Conservation (phyloP, 2,888 invertebrate genomes). For the Himalopsyche japonica region DNA sequence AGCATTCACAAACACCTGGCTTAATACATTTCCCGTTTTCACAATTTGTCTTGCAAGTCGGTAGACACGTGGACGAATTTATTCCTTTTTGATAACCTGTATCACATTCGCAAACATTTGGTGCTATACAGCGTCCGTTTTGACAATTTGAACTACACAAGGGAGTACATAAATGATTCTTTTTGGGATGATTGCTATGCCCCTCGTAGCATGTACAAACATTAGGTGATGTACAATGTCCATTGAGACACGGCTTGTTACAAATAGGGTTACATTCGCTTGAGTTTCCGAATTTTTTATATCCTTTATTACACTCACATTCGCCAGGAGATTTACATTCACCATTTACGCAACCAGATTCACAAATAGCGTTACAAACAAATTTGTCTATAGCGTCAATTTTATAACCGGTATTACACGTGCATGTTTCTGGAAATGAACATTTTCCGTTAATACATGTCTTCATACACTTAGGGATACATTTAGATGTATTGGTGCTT, state of each 20-base stretch:
- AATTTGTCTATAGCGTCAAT: neutral
- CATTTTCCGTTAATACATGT: constrained; percentile 28
- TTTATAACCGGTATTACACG: constrained; percentile 2
- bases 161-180: constrained; percentile 44
- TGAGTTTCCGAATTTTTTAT: neutral
- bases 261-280: constrained; percentile 41
- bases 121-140: constrained; percentile 46
- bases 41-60: constrained; percentile 46
- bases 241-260: constrained; percentile 44
- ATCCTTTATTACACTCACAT: constrained; percentile 43
- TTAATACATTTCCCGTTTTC: constrained; percentile 45
- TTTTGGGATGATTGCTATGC: constrained; percentile 13
- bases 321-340: constrained; percentile 41
- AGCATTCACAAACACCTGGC: constrained; percentile 45
- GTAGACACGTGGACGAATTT: constrained; percentile 43
- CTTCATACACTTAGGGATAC: constrained; percentile 29
- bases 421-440: neutral
- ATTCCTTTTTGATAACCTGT: neutral
- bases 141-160: constrained; percentile 44
- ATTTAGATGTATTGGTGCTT: neutral
- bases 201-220: constrained; percentile 45
- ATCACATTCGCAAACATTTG: constrained; percentile 44
- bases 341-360: constrained; percentile 41
- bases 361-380: constrained; percentile 31
- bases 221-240: constrained; percentile 47